Evolutionary conservation across 1,140 invertebrate genomes (phyloP).

Genomic region (Drosophila bocqueti): DNA sequence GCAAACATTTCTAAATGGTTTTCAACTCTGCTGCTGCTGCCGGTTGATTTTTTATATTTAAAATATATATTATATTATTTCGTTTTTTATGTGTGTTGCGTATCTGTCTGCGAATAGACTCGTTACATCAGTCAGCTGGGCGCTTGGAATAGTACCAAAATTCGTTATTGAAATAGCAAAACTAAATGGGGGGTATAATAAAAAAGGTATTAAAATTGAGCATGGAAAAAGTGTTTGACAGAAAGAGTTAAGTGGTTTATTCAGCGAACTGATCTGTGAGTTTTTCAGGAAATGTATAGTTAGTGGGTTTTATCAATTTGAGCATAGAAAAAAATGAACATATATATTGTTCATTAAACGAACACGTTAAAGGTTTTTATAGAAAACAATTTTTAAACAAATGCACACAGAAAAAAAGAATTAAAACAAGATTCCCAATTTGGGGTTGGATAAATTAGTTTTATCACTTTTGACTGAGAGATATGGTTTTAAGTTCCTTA

Average conservation of each 20-base stretch:
- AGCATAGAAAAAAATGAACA: background rate
- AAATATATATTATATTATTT: slow-evolving; percentile 21
- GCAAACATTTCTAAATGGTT: slow-evolving; percentile 73
- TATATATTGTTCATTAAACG: background rate
- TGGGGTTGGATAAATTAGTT: background rate
- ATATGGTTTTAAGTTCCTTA: background rate
- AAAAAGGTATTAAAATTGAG: slow-evolving; percentile 3
- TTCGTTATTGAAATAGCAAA: slow-evolving; percentile 1
- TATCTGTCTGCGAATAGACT: slow-evolving; percentile 27
- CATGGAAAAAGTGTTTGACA: background rate
- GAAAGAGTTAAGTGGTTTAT: background rate
- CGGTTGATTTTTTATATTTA: slow-evolving; percentile 22
- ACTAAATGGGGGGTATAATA: background rate
- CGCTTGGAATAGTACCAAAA: slow-evolving; percentile 22
- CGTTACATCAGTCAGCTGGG: slow-evolving; percentile 39
- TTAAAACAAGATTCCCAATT: background rate
- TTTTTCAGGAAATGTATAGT: background rate
- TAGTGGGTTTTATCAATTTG: background rate
- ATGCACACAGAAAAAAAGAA: background rate
- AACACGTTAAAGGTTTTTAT: background rate
- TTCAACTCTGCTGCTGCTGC: slow-evolving; percentile 19
- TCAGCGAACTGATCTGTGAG: background rate
- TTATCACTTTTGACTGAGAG: background rate
- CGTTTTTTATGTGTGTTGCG: slow-evolving; percentile 9
- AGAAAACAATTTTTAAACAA: background rate